Base-by-base conservation (phyloP, 2,113 vertebrate species). In the Xiphophorus hellerii region DNA sequence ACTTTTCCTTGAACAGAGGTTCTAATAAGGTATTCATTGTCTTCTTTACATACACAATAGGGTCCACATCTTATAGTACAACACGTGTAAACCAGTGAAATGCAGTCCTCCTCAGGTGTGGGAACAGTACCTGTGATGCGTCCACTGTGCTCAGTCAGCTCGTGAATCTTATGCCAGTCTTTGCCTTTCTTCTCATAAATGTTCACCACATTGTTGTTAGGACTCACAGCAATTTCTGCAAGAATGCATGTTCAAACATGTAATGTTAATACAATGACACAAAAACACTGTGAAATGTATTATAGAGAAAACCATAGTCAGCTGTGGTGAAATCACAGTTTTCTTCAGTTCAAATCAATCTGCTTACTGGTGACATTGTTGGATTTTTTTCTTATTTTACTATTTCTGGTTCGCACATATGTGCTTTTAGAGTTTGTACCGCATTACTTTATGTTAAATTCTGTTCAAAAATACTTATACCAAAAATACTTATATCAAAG, bases 141-240 rank as follows among this genome's bases (percentile, higher is more conserved):
- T 12, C 95, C 95, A 22, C 93, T 96, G 90, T 95, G 95, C 76
- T 96, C 95, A 0, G 78, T 93, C 62, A 96, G 90, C 78, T 95
- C 95, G 3, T 96, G 93, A 80, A 94, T 93, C 82, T 95, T 95
- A 12, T 33, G 51, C 95, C 95, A 96, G 0, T 94, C 93, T 60
- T 93, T 93, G 31, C 85, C 93, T 48, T 93, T 93, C 85, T 91
- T 95, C 84, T 96, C 92, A 74, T 95, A 95, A 82, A 95, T 93
- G 66, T 82, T 80, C 27, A 93, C 94, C 31, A 80, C 79, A 69
- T 92, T 94, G 89, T 92, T 93, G 89, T 96, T 95, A 2, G 94
- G 94, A 48, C 95, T 95, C 60, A 95, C 48, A 29, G 94, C 94
- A n/a, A 95, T 90, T 85, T 95, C 95, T 95, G 84, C 12, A 62